Evolutionary conservation across 1,140 invertebrate species (phyloP), one percentile per base, ranked within the genome.

Genomic region (Alviniconcha marisindica): DNA sequence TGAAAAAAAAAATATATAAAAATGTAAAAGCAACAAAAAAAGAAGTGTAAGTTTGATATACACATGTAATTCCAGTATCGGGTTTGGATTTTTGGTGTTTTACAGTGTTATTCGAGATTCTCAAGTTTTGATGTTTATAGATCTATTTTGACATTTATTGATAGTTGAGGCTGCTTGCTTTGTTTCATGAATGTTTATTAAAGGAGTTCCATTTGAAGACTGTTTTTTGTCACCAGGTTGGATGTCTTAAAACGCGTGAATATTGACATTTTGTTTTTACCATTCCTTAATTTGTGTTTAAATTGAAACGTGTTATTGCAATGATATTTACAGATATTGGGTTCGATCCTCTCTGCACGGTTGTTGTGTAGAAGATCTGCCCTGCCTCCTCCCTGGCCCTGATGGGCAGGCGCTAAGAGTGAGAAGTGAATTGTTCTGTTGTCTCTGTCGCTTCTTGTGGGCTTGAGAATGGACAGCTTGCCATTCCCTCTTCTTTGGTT

Each of bases 251-350:
- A 63, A 63, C 36, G 40, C 38, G 54, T 69, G 14, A 66, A 80
- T 60, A 80, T 80, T 76, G 73, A 10, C 40, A 48, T 88, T 86
- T 83, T 82, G 85, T 85, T 88, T 88, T 86, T 85, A 86, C 83
- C 87, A 88, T 88, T 88, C 87, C 85, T 77, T 85, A 88, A 48
- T 88, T 87, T 80, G 74, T 87, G 84, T 86, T 88, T 82, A 63
- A 73, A 85, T 88, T 83, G 85, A 83, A 81, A 85, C 85, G 79
- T 84, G 77, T 69, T 84, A 84, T 87, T 88, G 85, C 82, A 87
- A 85, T 87, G 84, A 88, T 85, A 86, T 88, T 86, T 85, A 82
- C 56, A 78, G 69, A 78, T 69, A 69, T 81, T 69, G 77, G 31
- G 76, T 36, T 78, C 42, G 21, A 74, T 60, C 40, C 60, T 40